Evolutionary conservation across 2,888 invertebrate genomes (phyloP).

Genomic region (Sympetrum striolatum): DNA sequence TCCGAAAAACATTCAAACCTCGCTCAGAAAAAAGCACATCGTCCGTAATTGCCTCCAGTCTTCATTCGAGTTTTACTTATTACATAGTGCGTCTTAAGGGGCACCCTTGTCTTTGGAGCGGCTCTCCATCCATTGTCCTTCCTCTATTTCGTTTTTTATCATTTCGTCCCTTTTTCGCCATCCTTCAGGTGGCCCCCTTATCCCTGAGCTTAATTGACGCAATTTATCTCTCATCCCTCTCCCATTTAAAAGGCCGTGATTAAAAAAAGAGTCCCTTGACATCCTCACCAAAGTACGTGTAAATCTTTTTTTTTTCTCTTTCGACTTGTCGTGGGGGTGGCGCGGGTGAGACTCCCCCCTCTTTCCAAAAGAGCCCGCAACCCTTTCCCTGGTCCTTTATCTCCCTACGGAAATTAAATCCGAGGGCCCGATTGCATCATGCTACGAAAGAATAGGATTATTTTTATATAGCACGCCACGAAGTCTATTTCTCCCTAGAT

Average conservation of each 20-base stretch:
- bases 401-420: neutral
- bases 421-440: neutral
- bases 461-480: neutral
- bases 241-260: constrained; percentile 15
- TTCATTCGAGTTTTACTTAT: neutral
- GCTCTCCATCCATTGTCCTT: neutral
- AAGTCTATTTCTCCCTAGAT: too few species aligned
- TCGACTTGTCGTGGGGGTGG: neutral
- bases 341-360: neutral
- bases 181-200: neutral
- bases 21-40: too few species aligned
- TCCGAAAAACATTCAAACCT: too few species aligned
- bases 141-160: neutral
- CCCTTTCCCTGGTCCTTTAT: neutral
- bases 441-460: neutral
- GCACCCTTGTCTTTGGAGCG: neutral
- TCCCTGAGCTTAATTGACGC: constrained; percentile 14
- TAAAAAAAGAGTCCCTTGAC: constrained; percentile 7
- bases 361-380: neutral
- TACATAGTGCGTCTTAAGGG: neutral
- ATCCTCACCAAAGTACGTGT: neutral
- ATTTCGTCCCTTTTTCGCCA: neutral
- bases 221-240: constrained; percentile 26
- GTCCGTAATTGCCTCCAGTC: neutral
- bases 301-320: neutral